Conservation (phyloP, 2,888 invertebrate genomes). For the Phasia obesa region DNA sequence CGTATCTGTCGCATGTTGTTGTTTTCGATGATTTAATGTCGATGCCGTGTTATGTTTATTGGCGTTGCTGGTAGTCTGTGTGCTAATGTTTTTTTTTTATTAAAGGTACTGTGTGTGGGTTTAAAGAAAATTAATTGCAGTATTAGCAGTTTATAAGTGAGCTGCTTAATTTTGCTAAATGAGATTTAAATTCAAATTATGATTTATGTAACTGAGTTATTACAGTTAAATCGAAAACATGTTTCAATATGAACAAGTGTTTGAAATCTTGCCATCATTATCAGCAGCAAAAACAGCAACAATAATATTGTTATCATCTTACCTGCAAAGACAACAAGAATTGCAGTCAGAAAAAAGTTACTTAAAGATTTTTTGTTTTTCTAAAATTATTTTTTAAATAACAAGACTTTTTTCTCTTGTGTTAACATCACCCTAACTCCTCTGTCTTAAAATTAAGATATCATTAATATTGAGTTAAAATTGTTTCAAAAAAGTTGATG, state of each 20-base stretch:
- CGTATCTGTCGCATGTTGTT: conserved; percentile 20
- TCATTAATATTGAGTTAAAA: background rate
- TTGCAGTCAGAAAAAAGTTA: background rate
- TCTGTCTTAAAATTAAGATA: background rate
- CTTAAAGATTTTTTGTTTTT: conserved; percentile 16
- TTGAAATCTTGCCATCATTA: conserved; percentile 21
- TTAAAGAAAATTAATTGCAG: background rate
- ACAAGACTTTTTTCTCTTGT: too few species aligned
- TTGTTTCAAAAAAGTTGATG: too few species aligned
- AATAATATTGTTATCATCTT: conserved; percentile 9
- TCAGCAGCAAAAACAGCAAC: background rate
- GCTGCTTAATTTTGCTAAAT: too few species aligned
- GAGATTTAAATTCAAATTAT: background rate
- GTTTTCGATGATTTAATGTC: conserved; percentile 9
- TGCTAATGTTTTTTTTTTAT: background rate
- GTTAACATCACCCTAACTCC: background rate
- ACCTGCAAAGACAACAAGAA: conserved; percentile 40
- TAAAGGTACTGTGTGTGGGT: background rate
- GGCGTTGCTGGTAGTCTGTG: background rate
- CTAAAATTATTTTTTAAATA: too few species aligned
- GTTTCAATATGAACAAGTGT: conserved; percentile 50
- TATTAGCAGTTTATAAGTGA: background rate
- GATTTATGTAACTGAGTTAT: too few species aligned
- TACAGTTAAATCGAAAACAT: conserved; percentile 1
- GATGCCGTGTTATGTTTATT: background rate